Percentiles rank a stretch among this genome's conserved stretches.
Conservation (phyloP, 1,140 invertebrate genomes). For the Meteorus sp. region DNA sequence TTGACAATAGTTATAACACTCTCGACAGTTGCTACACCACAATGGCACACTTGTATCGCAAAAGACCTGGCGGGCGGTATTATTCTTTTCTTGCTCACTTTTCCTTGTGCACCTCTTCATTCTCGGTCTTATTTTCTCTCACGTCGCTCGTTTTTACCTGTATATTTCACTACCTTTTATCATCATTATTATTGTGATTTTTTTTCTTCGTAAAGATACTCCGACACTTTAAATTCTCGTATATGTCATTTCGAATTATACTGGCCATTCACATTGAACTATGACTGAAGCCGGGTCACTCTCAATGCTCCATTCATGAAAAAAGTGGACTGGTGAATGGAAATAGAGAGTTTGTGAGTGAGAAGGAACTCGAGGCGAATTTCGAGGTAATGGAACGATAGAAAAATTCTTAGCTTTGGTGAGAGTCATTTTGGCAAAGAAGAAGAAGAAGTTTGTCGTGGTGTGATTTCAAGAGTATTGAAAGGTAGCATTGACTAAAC, state of each 20-base stretch:
- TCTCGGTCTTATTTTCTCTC: not conserved
- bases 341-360: too few species aligned
- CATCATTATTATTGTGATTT: too few species aligned
- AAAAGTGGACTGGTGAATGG: slow-evolving; percentile 19
- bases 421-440: too few species aligned
- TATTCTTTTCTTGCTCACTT: slow-evolving; percentile 19
- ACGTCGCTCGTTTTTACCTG: not conserved
- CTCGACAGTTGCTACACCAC: slow-evolving; percentile 41
- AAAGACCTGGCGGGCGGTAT: slow-evolving; percentile 43
- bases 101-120: not conserved
- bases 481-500: too few species aligned
- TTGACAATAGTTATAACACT: slow-evolving; percentile 38
- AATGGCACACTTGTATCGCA: slow-evolving; percentile 55
- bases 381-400: too few species aligned
- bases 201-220: too few species aligned
- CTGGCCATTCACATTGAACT: slow-evolving; percentile 18
- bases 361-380: too few species aligned
- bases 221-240: slow-evolving; percentile 3
- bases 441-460: too few species aligned
- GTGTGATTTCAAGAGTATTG: slow-evolving; percentile 1
- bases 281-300: slow-evolving; percentile 10
- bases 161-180: not conserved
- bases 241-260: not conserved
- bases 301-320: slow-evolving; percentile 19
- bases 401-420: too few species aligned